Base-by-base conservation (phyloP, 1,140 invertebrate species). In the Delia radicum region DNA sequence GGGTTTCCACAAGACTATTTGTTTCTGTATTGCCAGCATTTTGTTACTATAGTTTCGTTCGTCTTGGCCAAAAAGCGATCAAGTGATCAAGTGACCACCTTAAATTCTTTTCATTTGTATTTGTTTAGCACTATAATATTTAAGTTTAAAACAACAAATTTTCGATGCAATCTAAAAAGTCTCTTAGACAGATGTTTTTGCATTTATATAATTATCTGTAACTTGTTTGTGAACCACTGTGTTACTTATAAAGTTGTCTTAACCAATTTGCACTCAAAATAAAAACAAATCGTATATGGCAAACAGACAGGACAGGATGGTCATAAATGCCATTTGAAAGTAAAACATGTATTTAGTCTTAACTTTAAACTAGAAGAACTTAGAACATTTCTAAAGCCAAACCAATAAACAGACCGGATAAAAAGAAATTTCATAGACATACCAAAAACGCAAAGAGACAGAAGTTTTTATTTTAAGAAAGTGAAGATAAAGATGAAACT, bases 281-380 rank as follows among this genome's bases (percentile, higher is more conserved):
- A 33, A 33, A 28, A 69, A 33, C 65, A 69, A 69, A 69, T 69
- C 37, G 29, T 18, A 69, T n/a, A 18, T 69, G 65, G n/a, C n/a
- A n/a, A n/a, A 69, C 65, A 69, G 27, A 69, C 65, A 33, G 27
- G 63, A 67, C n/a, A 67, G 65, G 18, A 69, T 69, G 31, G 65
- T 24, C 65, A 33, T 33, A 69, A 69, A 33, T 33, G 65, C 29
- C 21, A 18, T 69, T 21, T 21, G 37, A 33, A 69, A 33, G 29
- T 31, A 7, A 69, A 69, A 69, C 29, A 26, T 69, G 65, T 18
- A 24, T 69, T 69, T 69, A 69, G 65, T 69, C 31, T 31, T 21
- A 31, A 69, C 18, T 69, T 21, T 33, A 33, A 21, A 69, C n/a
- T 33, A 33, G 65, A 33, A 12, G 65, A 69, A 69, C 65, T 69